phyloP scores from a whole-genome alignment of 2,888 invertebrate species.

The Eudemis profundana region DNA sequence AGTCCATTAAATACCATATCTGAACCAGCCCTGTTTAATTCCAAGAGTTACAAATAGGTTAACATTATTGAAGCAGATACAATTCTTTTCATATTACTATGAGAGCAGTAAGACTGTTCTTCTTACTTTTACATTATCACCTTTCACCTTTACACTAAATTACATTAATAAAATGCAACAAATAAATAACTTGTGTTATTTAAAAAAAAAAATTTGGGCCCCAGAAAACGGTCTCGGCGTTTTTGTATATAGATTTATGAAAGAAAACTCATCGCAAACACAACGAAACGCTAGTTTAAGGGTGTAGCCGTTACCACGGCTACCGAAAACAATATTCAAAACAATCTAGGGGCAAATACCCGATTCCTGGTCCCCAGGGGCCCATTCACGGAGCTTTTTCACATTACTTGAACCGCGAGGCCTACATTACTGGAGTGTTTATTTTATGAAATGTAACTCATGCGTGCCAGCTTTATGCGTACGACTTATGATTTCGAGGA shows the following conservation, averaged over 20 bases:
- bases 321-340: slow-evolving; percentile 66
- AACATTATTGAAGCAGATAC: too few species aligned
- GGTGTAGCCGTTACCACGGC: background rate
- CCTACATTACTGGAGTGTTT: slow-evolving; percentile 79
- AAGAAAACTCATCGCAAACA: slow-evolving; percentile 1
- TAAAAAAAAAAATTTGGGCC: too few species aligned
- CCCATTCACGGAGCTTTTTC: slow-evolving; percentile 77
- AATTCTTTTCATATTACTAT: too few species aligned
- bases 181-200: too few species aligned
- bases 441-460: slow-evolving; percentile 74
- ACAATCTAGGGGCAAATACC: slow-evolving; percentile 81
- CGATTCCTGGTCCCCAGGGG: slow-evolving; percentile 77
- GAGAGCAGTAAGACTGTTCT: too few species aligned
- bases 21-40: too few species aligned
- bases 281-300: slow-evolving; percentile 15
- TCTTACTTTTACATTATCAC: too few species aligned
- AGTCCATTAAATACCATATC: too few species aligned
- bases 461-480: slow-evolving; percentile 56
- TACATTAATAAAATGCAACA: too few species aligned
- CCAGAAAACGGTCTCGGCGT: too few species aligned
- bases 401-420: slow-evolving; percentile 69
- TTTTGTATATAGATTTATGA: background rate
- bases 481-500: slow-evolving; percentile 56
- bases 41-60: too few species aligned
- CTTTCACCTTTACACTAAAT: too few species aligned